Conservation (phyloP, 2,113 vertebrate species). For the Platycercus adscitus region DNA sequence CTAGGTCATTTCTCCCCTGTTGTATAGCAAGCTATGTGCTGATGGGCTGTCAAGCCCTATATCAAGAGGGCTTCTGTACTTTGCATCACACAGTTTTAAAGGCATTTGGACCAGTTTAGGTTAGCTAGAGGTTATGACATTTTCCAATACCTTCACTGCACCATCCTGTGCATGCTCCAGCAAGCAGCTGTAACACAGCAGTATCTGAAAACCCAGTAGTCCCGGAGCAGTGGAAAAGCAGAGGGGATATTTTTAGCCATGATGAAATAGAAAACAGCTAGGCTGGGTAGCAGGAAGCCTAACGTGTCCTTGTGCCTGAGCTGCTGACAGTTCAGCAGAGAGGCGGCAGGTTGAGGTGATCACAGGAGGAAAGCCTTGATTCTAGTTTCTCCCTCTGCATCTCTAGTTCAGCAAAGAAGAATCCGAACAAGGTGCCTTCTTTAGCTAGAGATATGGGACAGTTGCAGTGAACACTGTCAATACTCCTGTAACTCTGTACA, state of each 20-base stretch:
- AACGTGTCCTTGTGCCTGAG: background rate
- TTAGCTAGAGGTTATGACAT: background rate
- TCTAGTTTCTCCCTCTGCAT: background rate
- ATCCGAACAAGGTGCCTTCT: background rate
- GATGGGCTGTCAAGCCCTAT: background rate
- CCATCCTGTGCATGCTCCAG: background rate
- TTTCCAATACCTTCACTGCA: accelerated
- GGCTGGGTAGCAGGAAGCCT: background rate
- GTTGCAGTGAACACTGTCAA: background rate
- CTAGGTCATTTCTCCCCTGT: background rate
- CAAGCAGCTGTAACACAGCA: background rate
- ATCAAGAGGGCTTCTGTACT: background rate
- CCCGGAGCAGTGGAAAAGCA: accelerated
- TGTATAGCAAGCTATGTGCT: background rate
- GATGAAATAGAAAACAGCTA: background rate
- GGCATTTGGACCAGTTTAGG: background rate
- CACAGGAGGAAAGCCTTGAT: background rate
- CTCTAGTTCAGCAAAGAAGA: background rate
- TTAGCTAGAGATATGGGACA: background rate
- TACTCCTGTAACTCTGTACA: background rate
- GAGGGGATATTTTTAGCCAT: background rate
- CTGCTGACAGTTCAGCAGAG: background rate
- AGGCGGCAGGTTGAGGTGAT: background rate
- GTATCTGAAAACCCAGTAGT: background rate
- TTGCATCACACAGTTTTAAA: background rate